Evolutionary conservation across 2,113 vertebrate species (phyloP), one percentile per base, ranked within the genome.

Genomic region (Microtus montanus): DNA sequence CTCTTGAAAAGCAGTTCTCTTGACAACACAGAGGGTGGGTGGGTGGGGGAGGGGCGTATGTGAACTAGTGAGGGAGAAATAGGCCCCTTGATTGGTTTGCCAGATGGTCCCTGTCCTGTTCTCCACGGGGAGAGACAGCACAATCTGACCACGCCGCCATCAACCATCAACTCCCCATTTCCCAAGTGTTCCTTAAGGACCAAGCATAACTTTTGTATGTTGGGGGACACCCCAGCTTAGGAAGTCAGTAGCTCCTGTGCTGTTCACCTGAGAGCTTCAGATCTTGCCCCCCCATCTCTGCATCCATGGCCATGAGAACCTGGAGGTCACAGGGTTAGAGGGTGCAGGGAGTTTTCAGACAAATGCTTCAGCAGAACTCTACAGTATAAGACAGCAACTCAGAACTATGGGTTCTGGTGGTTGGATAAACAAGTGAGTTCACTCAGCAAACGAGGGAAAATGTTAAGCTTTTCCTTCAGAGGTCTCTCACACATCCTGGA

Each of bases 91-190:
- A 58, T 92, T 87, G 86, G 52, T 33, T 90, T 61, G 28, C 49
- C 92, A 93, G 92, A 85, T 70, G 87, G 58, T 68, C 61, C 93
- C n/a, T 28, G 94, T 94, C 90, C 79, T 58, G 64, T 73, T 87
- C 87, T 58, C 73, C 61, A 47, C 2, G 33, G 74, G 74, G 74
- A 70, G 74, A 70, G 78, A 24, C 22, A 30, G 63, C 87, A 92
- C 28, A 17, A n/a, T 13, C 8, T 20, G 71, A 80, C 85, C 47
- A 66, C 73, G 54, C 35, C 82, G 3, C 82, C 82, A 52, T 11
- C 1, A 24, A 6, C 82, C 82, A 52, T 10, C 1, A 24, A 6
- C 44, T 64, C 64, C 49, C 63, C 11, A 30, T 49, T 93, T 88
- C 74, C n/a, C 89, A 47, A 71, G 41, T 54, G 61, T 77, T 63